Evolutionary conservation across 23 tunicate species (phyloP).

Genomic region (Halocynthia aurantium): DNA sequence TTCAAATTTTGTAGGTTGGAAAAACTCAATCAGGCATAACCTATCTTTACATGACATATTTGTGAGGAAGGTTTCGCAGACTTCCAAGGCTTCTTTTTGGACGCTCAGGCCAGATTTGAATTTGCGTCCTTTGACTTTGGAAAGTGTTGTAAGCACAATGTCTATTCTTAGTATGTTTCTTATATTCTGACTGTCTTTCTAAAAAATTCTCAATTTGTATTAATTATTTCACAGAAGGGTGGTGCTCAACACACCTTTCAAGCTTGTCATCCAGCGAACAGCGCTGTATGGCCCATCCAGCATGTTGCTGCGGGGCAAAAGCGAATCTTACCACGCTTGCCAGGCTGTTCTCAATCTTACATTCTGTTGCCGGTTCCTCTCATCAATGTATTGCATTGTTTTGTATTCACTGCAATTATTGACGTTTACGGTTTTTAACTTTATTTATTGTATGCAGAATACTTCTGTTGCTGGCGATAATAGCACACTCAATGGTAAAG

Average conservation of each 20-base stretch:
- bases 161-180: not conserved
- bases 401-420: not conserved
- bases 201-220: not conserved
- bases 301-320: constrained; percentile 27
- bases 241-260: constrained; percentile 25
- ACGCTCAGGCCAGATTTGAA: constrained; percentile 73
- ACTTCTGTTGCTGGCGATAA: not conserved
- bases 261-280: not conserved
- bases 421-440: not conserved
- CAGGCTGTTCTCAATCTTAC: constrained; percentile 57
- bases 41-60: constrained; percentile 79
- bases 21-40: constrained; percentile 83
- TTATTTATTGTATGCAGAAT: too few species aligned
- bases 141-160: constrained; percentile 47
- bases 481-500: not conserved
- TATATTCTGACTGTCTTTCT: not conserved
- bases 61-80: constrained; percentile 54
- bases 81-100: constrained; percentile 86
- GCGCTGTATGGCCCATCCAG: constrained; percentile 33
- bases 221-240: constrained; percentile 6
- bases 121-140: constrained; percentile 65
- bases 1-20: constrained; percentile 55
- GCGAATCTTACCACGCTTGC: constrained; percentile 45
- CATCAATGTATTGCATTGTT: constrained; percentile 17
- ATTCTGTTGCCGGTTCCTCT: constrained; percentile 56